Percentiles rank a stretch among this genome's conserved stretches.
These are phyloP conservation scores for Cephus pygmeus DNA, from an alignment of 2,888 invertebrate species.

Conservation along the genomic window DNA sequence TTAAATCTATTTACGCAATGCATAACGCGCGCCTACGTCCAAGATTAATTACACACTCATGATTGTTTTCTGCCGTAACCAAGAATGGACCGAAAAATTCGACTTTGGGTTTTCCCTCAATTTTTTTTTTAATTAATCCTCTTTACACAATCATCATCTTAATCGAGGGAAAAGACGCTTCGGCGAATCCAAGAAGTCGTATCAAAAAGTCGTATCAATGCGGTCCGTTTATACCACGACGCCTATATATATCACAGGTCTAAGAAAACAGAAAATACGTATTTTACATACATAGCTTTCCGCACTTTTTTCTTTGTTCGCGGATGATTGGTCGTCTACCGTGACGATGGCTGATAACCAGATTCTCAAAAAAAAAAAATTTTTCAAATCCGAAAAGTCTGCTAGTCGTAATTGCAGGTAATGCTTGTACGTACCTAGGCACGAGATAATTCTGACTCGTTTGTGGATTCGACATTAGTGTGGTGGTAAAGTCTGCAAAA, in stretches of 20 bases:
- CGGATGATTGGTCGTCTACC: not conserved
- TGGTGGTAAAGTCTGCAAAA: not conserved
- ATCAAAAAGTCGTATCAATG: not conserved
- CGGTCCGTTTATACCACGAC: constrained; percentile 14
- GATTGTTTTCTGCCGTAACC: constrained; percentile 52
- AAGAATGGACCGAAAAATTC: not conserved
- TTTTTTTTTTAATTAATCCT: not conserved
- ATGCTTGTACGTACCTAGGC: too few species aligned
- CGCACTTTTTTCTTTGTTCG: not conserved
- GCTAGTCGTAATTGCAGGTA: too few species aligned
- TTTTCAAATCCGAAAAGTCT: not conserved
- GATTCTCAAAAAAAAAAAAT: not conserved
- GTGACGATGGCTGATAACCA: not conserved
- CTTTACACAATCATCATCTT: too few species aligned
- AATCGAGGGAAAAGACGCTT: not conserved
- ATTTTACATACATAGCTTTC: constrained; percentile 4
- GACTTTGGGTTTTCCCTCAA: not conserved
- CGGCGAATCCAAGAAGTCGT: not conserved
- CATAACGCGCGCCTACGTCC: not conserved
- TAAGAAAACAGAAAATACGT: constrained; percentile 42
- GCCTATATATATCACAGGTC: constrained; percentile 55
- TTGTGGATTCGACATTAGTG: not conserved
- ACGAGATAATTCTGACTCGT: not conserved
- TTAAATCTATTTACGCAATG: constrained; percentile 11
- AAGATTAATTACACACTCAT: constrained; percentile 29